Conservation (phyloP, 2,888 invertebrate species). For the Mechanitis mazaeus region DNA sequence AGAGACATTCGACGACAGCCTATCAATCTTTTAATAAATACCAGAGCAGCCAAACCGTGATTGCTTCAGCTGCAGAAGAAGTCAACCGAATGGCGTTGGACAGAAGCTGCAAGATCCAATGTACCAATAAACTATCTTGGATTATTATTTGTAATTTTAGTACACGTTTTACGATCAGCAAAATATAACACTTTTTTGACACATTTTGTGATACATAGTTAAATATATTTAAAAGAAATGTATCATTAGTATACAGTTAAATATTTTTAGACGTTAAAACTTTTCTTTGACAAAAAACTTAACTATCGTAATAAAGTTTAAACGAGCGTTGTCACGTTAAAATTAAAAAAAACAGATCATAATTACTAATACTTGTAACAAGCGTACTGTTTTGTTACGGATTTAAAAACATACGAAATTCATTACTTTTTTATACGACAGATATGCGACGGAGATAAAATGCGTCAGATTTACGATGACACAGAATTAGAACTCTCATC, state of each 20-base stretch:
- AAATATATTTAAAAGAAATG: constrained; percentile 44
- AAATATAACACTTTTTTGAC: constrained; percentile 61
- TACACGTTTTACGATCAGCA: constrained; percentile 46
- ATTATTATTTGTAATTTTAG: constrained; percentile 48
- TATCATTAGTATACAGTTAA: constrained; percentile 58
- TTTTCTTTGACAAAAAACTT: constrained; percentile 72
- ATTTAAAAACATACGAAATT: constrained; percentile 22
- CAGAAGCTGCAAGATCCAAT: constrained; percentile 25
- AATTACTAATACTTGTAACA: constrained; percentile 10
- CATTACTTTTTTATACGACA: constrained; percentile 20
- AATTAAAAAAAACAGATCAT: constrained; percentile 39
- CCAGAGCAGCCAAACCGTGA: constrained; percentile 39
- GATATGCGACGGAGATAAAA: constrained; percentile 32
- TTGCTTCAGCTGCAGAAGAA: constrained; percentile 21
- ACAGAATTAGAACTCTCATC: constrained; percentile 56
- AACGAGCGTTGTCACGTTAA: constrained; percentile 68
- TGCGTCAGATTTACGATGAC: constrained; percentile 47
- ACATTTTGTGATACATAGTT: constrained; percentile 53
- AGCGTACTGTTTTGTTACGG: not conserved
- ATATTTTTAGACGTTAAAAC: constrained; percentile 44
- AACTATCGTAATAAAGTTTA: constrained; percentile 58
- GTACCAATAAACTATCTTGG: constrained; percentile 28
- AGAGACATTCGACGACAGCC: constrained; percentile 68
- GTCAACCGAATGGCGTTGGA: constrained; percentile 16
- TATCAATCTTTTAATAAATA: constrained; percentile 73